phyloP scores from a whole-genome alignment of 30 jellyfish, hydroid and myxozoan species.

The Turritopsis dohrnii region DNA sequence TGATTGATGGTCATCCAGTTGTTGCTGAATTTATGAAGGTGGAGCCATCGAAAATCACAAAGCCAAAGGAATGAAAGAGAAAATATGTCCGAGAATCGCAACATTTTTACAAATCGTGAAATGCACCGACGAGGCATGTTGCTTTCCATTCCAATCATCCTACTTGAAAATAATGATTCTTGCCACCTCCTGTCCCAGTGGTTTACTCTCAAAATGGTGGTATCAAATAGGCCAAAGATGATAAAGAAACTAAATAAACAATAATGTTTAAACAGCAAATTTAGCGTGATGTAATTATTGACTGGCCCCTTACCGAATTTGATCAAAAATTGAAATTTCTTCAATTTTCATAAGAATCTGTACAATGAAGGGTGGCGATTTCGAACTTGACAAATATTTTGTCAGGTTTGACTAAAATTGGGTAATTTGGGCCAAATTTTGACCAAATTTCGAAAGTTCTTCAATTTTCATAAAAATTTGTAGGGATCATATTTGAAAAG shows the following conservation, averaged over 20 bases:
- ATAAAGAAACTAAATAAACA: constrained; percentile 43
- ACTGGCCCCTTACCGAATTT: no score
- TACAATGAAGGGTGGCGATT: no score
- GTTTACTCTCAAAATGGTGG: constrained; percentile 45
- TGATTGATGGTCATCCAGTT: background rate
- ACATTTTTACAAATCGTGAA: background rate
- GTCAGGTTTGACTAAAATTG: no score
- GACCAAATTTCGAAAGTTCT: no score
- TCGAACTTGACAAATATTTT: no score
- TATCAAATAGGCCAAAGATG: constrained; percentile 43
- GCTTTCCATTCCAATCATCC: background rate
- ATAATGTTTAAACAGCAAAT: no score
- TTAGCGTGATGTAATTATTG: no score
- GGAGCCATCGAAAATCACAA: background rate
- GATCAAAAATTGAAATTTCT: no score
- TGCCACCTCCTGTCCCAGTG: constrained; percentile 64
- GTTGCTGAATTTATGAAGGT: constrained; percentile 6
- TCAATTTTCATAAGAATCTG: no score
- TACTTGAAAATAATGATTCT: constrained; percentile 20
- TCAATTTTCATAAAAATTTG: no score
- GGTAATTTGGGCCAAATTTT: no score
- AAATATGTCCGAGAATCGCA: constrained; percentile 32
- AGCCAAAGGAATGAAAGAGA: constrained; percentile 48
- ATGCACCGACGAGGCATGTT: background rate
- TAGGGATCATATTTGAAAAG: no score